These are phyloP conservation scores for Drosophila pseudotakahashii DNA, from an alignment of 2,888 invertebrate genomes.

Conservation along the genomic window DNA sequence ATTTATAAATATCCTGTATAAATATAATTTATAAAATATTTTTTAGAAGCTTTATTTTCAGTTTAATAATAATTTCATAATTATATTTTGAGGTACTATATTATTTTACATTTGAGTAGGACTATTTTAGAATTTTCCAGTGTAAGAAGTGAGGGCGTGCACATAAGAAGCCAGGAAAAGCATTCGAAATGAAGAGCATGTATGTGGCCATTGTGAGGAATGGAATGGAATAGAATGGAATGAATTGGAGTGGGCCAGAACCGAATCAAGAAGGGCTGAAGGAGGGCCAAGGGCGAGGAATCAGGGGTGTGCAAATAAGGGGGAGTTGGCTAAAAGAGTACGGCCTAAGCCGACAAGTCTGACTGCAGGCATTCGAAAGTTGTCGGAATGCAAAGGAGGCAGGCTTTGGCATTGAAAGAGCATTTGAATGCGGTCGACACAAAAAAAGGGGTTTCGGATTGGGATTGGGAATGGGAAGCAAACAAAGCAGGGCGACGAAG, in stretches of 20 bases:
- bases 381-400: conserved; percentile 46
- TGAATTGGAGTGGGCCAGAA: conserved; percentile 16
- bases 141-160: conserved; percentile 20
- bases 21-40: too few species aligned
- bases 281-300: neutral
- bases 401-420: conserved; percentile 71
- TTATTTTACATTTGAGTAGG: too few species aligned
- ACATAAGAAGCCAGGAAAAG: conserved; percentile 45
- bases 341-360: conserved; percentile 72
- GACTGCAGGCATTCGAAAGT: conserved; percentile 58
- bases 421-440: conserved; percentile 47
- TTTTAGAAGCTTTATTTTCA: too few species aligned
- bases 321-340: conserved; percentile 15
- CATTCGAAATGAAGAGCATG: conserved; percentile 78
- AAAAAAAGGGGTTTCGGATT: neutral
- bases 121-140: neutral
- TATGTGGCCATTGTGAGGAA: conserved; percentile 49
- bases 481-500: conserved; percentile 43
- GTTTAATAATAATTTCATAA: too few species aligned
- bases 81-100: too few species aligned
- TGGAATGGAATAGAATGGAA: neutral
- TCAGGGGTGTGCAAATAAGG: conserved; percentile 1
- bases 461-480: conserved; percentile 51
- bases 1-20: too few species aligned
- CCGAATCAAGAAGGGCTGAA: conserved; percentile 19